Evolutionary conservation across 2,888 invertebrate species (phyloP).

Genomic region (Leucophenga montana): DNA sequence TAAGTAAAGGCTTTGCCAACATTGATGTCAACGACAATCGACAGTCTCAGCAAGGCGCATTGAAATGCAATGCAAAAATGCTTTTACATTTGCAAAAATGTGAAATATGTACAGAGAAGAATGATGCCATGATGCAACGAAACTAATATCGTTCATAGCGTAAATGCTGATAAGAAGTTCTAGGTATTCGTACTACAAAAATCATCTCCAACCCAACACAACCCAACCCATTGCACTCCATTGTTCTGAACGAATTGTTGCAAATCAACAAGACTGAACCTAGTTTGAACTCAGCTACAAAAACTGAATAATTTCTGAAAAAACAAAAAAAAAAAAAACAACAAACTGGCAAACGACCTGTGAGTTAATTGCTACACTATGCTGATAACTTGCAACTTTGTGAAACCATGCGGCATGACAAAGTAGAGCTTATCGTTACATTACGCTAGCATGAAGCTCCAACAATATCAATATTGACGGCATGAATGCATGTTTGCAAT

Average conservation of each 20-base stretch:
- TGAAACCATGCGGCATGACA: not conserved
- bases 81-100: conserved; percentile 2
- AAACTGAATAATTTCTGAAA: not conserved
- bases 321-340: too few relatives aligned
- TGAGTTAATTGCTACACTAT: not conserved
- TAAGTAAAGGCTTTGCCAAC: too few relatives aligned
- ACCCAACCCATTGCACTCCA: not conserved
- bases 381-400: not conserved
- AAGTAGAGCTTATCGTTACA: conserved; percentile 12
- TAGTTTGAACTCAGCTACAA: not conserved
- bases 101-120: not conserved
- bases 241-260: not conserved
- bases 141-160: too few relatives aligned
- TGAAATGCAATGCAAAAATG: conserved; percentile 6
- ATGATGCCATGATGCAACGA: too few relatives aligned
- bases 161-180: too few relatives aligned
- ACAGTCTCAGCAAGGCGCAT: not conserved
- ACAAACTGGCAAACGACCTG: not conserved
- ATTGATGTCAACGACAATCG: too few relatives aligned
- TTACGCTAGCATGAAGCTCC: not conserved
- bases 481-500: too few relatives aligned
- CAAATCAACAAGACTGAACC: not conserved
- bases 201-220: not conserved
- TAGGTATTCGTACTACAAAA: too few relatives aligned
- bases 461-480: too few relatives aligned